A percentile compares a stretch with the other conserved stretches of the same genome.
Conservation (phyloP, 2,113 vertebrate genomes). For the Brevimyrus niger region DNA sequence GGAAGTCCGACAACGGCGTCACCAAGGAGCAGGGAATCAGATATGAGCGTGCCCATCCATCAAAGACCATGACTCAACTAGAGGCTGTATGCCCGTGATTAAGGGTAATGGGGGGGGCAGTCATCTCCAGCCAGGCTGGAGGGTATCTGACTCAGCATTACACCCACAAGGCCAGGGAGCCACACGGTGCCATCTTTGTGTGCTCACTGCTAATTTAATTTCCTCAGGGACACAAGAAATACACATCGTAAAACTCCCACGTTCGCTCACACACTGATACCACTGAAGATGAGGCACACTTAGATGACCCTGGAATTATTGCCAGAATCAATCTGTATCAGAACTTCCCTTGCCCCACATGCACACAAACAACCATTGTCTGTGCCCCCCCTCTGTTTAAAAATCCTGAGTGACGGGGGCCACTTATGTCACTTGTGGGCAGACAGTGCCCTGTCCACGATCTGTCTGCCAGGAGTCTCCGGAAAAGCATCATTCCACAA, state of each 20-base stretch:
- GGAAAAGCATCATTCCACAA: not conserved
- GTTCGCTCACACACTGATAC: not conserved
- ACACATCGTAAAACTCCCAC: constrained; percentile 23
- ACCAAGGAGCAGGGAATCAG: not conserved
- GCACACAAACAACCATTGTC: not conserved
- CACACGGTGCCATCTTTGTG: not conserved
- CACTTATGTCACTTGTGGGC: not conserved
- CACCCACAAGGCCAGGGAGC: not conserved
- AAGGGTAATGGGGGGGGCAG: not conserved
- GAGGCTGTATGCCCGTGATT: not conserved
- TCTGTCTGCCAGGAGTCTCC: not conserved
- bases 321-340: not conserved
- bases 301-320: constrained; percentile 30
- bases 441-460: not conserved
- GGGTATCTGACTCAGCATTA: not conserved
- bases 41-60: not conserved
- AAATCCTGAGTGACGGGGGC: not conserved
- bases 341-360: not conserved
- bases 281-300: constrained; percentile 15
- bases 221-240: constrained; percentile 10
- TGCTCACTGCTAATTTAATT: not conserved
- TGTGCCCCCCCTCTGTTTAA: not conserved
- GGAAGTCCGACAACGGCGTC: not conserved
- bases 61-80: not conserved
- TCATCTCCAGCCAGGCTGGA: not conserved